Base-by-base conservation (phyloP, 2,797 vertebrate genomes). In the Xyrichtys novacula region DNA sequence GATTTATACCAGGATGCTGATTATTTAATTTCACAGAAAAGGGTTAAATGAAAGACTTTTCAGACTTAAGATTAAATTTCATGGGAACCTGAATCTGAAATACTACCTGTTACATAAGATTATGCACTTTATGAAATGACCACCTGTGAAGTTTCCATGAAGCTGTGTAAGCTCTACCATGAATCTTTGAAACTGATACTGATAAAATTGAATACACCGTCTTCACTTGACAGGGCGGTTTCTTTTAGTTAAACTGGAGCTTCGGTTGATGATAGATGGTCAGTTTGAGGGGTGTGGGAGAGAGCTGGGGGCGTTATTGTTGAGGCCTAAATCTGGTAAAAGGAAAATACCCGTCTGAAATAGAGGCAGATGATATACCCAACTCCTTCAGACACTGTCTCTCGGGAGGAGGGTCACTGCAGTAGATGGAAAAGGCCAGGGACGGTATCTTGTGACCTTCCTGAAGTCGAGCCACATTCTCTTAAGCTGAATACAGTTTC, bases 361-460 rank as follows among this genome's bases (percentile, higher is more conserved):
- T 89, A 91, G 88, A 83, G 66, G 57, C 63, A 54, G 78, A 83
- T 83, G 63, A 76, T 81, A 52, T 68, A 69, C 63, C 75, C 64
- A 20, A 36, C 60, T 71, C 25, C 70, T 79, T 22, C 4, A 46
- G 44, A 46, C 22, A 79, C 69, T 29, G 74, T 73, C 76, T 59
- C 44, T 12, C 19, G 44, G 44, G 43, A 20, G 20, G n/a, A 34
- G 74, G 86, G 65, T 83, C 64, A 80, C 32, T 14, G 55, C 60
- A 74, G 63, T n/a, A 3, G 65, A 49, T 48, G 48, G 29, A 65
- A 92, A 93, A 92, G 89, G 91, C 72, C 90, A 91, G 17, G 57
- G 55, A 39, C 2, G 76, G 88, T 92, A 71, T 93, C 90, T 88
- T 78, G 65, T 93, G 86, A 85, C 85, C 71, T 50, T 25, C 52